Percentiles rank a stretch among this genome's conserved stretches.
These are phyloP conservation scores for Phylloscopus trochilus DNA, from an alignment of 2,113 vertebrate genomes.

Conservation along the genomic window DNA sequence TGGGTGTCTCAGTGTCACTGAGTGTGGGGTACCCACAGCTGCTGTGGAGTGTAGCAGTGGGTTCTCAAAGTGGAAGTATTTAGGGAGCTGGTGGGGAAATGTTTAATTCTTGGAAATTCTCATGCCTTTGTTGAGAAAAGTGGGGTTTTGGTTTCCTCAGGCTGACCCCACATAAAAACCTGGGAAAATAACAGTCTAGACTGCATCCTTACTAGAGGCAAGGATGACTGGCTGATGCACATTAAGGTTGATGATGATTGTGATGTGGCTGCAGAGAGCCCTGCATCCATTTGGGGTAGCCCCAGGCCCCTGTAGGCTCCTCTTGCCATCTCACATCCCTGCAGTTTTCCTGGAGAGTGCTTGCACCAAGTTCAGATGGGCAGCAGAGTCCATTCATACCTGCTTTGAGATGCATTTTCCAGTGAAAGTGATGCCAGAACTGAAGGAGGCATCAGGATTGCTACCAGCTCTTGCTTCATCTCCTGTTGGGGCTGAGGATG, in stretches of 20 bases:
- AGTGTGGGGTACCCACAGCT: background rate
- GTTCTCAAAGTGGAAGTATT: background rate
- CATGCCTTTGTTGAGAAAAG: background rate
- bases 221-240: background rate
- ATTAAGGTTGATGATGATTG: background rate
- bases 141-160: background rate
- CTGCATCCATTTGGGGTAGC: background rate
- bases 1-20: accelerated
- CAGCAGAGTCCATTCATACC: background rate
- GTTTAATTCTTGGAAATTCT: background rate
- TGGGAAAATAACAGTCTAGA: background rate
- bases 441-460: background rate
- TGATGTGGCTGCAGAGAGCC: background rate
- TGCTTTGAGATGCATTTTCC: background rate
- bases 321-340: background rate
- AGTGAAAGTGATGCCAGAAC: background rate
- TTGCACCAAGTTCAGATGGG: background rate
- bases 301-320: background rate
- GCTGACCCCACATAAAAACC: background rate
- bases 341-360: background rate
- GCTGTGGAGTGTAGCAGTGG: accelerated
- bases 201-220: background rate
- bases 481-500: background rate
- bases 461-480: background rate
- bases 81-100: background rate